These are phyloP conservation scores for Aleadryas rufinucha DNA, from an alignment of 2,113 vertebrate genomes.

Conservation along the genomic window DNA sequence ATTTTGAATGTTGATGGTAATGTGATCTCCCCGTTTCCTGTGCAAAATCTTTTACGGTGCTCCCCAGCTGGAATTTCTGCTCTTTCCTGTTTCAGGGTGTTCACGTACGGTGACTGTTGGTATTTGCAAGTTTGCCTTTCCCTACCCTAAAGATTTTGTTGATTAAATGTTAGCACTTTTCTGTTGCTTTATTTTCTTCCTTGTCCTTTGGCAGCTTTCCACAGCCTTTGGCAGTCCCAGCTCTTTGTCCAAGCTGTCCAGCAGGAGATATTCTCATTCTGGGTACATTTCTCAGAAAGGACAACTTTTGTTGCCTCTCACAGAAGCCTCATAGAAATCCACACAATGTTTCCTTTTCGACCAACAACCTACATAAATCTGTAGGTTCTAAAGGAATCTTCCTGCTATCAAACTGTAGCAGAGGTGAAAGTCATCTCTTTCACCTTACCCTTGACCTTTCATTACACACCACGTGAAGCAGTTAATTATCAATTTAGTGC, in stretches of 20 bases:
- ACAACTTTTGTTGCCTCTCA: conserved; percentile 35
- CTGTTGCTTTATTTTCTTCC: conserved; percentile 54
- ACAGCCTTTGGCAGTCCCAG: conserved; percentile 56
- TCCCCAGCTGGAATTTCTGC: not conserved
- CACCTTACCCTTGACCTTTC: not conserved
- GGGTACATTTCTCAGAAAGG: conserved; percentile 34
- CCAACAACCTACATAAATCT: not conserved
- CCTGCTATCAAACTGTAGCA: not conserved
- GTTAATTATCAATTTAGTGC: not conserved
- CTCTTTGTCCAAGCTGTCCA: conserved; percentile 65
- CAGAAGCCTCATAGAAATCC: conserved; percentile 41
- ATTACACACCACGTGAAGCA: not conserved
- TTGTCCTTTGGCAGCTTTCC: conserved; percentile 55
- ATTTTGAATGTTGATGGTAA: not conserved
- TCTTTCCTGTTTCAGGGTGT: not conserved
- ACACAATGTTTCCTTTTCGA: conserved; percentile 32
- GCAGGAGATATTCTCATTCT: conserved; percentile 42
- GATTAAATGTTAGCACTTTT: not conserved
- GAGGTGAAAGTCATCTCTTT: not conserved
- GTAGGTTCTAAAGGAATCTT: not conserved
- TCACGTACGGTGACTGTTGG: rapidly evolving
- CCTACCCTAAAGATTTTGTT: not conserved
- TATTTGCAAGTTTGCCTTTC: not conserved
- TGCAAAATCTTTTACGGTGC: not conserved
- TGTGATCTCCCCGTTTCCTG: not conserved